Evolutionary conservation across 1,140 invertebrate genomes (phyloP), one percentile per base, ranked within the genome.

Genomic region (Drosophila pruinosa): DNA sequence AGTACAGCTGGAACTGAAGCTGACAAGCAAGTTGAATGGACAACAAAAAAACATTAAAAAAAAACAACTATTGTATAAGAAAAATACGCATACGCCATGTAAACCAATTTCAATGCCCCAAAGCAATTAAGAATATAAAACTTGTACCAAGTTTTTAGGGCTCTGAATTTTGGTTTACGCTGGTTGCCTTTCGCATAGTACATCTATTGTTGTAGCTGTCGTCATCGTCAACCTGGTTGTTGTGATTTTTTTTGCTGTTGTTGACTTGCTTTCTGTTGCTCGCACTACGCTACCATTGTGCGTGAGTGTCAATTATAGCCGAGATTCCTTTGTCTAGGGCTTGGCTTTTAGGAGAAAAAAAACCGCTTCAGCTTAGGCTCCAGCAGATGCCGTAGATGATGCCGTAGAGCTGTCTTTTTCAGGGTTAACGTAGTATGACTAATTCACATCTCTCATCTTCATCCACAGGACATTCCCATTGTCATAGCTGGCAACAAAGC

Each of bases 401-500:
- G 31, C 31, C 12, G 31, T 34, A n/a, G 10, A 34, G 31, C 4
- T 28, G 8, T 14, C 39, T 17, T 22, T 31, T 17, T 15, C 12
- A 47, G 52, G 53, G 36, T 53, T 21, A 38, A 62, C 36, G 24
- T 67, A 38, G 59, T 59, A 48, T 52, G 43, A 57, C 72, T 86
- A 80, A 83, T 75, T 64, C 65, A 41, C 43, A 41, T 54, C 36
- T 31, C 17, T 69, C 17, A 7, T 58, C 31, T 34, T 8, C 10
- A 54, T 38, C 39, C 67, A 47, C 93, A 97, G 93, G 96, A 97
- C 68, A 94, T 97, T 54, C 96, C 97, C 3, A 97, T 97, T 76
- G 96, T 97, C 14, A 94, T 98, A 50, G 96, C 96, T 2, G 96
- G 96, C 10, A 97, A 97, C 92, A 97, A 97, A 92, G 92, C 94